Evolutionary conservation across 2,113 vertebrate species (phyloP).

Genomic region (Centropus bengalensis): DNA sequence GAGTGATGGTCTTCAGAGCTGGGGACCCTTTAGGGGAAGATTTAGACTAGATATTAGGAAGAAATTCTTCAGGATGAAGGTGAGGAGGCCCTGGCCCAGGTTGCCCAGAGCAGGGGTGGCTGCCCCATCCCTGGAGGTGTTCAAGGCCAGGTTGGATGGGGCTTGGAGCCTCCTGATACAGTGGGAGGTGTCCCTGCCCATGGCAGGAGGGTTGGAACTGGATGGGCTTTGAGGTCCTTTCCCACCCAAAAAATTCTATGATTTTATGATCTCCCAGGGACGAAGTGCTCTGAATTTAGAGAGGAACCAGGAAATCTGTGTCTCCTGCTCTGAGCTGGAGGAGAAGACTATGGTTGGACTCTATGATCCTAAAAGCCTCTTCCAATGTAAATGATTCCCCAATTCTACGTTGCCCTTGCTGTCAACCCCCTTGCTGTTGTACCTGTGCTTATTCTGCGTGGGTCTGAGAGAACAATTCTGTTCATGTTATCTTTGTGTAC

Average conservation of each 20-base stretch:
- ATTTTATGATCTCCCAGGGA: background rate
- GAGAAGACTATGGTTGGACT: background rate
- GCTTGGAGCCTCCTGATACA: too few relatives aligned
- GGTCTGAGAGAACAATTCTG: background rate
- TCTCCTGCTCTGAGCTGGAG: background rate
- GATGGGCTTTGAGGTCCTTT: too few relatives aligned
- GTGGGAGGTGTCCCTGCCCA: too few relatives aligned
- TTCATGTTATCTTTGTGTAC: background rate
- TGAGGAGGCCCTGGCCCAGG: too few relatives aligned
- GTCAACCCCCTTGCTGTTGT: background rate
- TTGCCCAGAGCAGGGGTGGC: too few relatives aligned
- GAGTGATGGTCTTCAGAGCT: background rate
- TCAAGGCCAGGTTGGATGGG: too few relatives aligned
- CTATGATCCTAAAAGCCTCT: background rate
- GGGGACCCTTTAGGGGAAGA: too few relatives aligned
- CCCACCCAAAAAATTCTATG: too few relatives aligned
- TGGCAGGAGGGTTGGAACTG: too few relatives aligned
- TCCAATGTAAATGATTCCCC: background rate
- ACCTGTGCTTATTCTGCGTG: background rate
- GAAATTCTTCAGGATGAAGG: too few relatives aligned
- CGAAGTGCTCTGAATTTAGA: background rate
- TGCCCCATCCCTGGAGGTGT: too few relatives aligned
- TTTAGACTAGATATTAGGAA: too few relatives aligned
- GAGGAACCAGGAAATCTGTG: background rate
- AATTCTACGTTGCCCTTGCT: accelerated